Evolutionary conservation across 1,140 invertebrate species (phyloP).

Genomic region (Meloidogyne chitwoodi): DNA sequence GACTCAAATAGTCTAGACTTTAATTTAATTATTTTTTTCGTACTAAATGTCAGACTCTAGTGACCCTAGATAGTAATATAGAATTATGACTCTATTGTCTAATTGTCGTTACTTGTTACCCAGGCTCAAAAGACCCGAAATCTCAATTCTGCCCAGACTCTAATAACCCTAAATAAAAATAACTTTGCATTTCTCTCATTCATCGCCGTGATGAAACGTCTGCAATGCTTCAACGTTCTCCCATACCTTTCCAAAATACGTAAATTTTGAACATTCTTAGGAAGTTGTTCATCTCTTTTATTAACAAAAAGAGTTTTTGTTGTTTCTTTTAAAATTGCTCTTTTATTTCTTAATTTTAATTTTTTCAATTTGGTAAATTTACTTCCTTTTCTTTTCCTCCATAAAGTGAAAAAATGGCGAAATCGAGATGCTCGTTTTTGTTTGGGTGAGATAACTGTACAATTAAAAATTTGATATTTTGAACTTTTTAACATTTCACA

Average conservation of each 20-base stretch:
- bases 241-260: constrained; percentile 9
- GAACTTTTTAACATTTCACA: too few species aligned
- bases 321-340: not conserved
- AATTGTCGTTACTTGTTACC: too few species aligned
- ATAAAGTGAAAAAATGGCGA: constrained; percentile 7
- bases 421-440: not conserved
- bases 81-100: too few species aligned
- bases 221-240: not conserved
- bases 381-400: not conserved
- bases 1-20: not conserved
- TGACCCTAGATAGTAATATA: too few species aligned
- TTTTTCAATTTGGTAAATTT: not conserved
- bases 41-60: not conserved
- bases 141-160: not conserved
- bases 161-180: not conserved
- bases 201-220: not conserved
- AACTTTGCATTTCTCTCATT: constrained; percentile 11
- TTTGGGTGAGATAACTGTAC: not conserved
- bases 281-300: not conserved
- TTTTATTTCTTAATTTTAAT: not conserved
- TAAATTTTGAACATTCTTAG: not conserved
- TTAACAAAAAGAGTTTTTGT: not conserved
- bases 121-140: not conserved
- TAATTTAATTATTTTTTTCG: not conserved
- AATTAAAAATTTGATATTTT: not conserved